phyloP scores from a whole-genome alignment of 1,140 invertebrate genomes.

The Prorops nasuta region DNA sequence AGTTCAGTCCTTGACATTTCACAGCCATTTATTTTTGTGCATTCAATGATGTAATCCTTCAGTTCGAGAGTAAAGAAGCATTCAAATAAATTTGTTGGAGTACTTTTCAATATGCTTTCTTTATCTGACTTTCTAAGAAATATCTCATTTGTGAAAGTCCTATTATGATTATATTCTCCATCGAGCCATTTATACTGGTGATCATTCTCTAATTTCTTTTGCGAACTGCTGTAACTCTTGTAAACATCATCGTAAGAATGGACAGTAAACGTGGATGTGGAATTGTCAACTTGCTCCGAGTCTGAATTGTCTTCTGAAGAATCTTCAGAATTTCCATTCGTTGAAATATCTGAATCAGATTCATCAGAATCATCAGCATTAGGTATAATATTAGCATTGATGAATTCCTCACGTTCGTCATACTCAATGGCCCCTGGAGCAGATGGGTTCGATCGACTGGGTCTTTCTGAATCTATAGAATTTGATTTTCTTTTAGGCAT shows the following conservation, averaged over 20 bases:
- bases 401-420: background rate
- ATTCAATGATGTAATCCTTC: slow-evolving; percentile 5
- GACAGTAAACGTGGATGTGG: slow-evolving; percentile 3
- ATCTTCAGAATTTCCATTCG: background rate
- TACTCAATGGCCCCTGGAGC: background rate
- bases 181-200: slow-evolving; percentile 2
- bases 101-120: slow-evolving; percentile 1
- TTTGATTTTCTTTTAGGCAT: background rate
- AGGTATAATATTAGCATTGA: background rate
- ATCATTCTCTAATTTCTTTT: slow-evolving; percentile 7
- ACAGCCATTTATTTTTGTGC: slow-evolving; percentile 11
- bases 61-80: slow-evolving; percentile 1
- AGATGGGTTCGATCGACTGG: background rate
- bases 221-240: background rate
- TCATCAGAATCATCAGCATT: background rate
- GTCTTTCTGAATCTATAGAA: background rate
- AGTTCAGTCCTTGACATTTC: slow-evolving; percentile 2
- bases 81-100: slow-evolving; percentile 4
- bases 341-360: background rate
- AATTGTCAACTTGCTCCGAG: too few relatives aligned
- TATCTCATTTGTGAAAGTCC: background rate
- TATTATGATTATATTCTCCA: background rate
- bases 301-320: background rate
- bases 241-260: slow-evolving; percentile 2
- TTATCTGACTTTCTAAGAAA: slow-evolving; percentile 3